Conservation (phyloP, 2,797 vertebrate species). For the Poecilia gillii region DNA sequence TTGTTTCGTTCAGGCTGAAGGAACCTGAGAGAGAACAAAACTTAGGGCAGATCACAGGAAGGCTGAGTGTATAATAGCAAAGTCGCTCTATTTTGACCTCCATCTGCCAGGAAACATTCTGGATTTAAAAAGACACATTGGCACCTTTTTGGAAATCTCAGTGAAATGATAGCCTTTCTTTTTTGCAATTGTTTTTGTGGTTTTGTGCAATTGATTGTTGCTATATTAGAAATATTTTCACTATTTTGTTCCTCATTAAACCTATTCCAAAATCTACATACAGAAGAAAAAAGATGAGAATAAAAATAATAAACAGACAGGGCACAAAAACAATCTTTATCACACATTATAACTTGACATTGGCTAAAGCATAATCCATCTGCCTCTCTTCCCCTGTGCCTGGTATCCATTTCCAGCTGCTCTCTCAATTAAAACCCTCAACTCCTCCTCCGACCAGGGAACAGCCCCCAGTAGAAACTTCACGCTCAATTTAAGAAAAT, state of each 20-base stretch:
- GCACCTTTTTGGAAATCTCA: background rate
- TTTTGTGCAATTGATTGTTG: too few relatives aligned
- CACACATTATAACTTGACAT: too few relatives aligned
- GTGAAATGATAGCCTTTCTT: background rate
- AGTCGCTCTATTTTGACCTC: background rate
- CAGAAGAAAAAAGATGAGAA: too few relatives aligned
- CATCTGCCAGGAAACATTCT: background rate
- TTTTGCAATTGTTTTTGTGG: too few relatives aligned
- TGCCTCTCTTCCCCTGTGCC: conserved; percentile 6
- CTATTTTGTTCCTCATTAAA: too few relatives aligned
- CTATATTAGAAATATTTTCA: too few relatives aligned
- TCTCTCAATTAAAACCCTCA: conserved; percentile 65
- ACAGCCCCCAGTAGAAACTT: conserved; percentile 37
- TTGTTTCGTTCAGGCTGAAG: background rate
- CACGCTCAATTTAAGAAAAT: conserved; percentile 47
- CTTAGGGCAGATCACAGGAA: background rate
- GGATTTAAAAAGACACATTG: background rate
- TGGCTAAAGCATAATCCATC: conserved; percentile 1
- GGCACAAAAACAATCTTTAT: too few relatives aligned
- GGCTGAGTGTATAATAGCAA: background rate
- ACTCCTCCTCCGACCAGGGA: conserved; percentile 32
- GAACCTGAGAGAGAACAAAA: background rate
- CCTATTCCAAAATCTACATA: too few relatives aligned
- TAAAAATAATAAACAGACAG: too few relatives aligned
- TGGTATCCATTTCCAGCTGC: conserved; percentile 51